Conservation (phyloP, 2,113 vertebrate genomes). For the Gymnarchus niloticus region DNA sequence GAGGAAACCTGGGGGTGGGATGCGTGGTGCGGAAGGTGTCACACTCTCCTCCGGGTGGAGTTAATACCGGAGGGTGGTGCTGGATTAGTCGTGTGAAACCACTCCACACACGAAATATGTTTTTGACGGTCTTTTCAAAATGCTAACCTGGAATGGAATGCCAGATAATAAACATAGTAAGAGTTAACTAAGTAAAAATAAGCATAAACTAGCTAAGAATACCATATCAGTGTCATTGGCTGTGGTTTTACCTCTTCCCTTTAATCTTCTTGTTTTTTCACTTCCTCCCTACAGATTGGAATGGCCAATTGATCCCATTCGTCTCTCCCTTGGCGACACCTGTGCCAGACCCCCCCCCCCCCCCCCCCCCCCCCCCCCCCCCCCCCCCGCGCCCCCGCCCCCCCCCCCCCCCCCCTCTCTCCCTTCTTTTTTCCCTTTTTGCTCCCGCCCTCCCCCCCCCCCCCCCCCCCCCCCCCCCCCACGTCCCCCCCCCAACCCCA, state of each 20-base stretch:
- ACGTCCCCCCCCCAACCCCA: no score
- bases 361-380: not conserved
- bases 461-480: no score
- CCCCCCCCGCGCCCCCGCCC: not conserved
- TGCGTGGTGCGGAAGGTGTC: slow-evolving; percentile 28
- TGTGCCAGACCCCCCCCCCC: not conserved
- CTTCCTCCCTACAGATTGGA: not conserved
- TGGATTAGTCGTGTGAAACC: not conserved
- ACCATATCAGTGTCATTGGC: not conserved
- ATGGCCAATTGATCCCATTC: slow-evolving; percentile 6
- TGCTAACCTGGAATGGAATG: not conserved
- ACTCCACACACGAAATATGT: no score
- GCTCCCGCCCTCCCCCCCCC: no score
- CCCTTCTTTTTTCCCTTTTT: no score
- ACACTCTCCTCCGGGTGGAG: slow-evolving; percentile 34
- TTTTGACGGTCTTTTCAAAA: not conserved
- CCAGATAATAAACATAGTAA: not conserved
- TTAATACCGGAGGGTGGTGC: not conserved
- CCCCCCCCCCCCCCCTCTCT: not conserved
- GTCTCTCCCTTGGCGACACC: slow-evolving; percentile 6
- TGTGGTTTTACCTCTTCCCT: not conserved
- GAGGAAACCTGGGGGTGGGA: slow-evolving; percentile 31
- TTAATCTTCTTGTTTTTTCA: slow-evolving; percentile 7
- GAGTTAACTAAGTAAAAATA: not conserved
- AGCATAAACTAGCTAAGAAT: not conserved